Conservation (phyloP, 2,888 invertebrate species). For the Harpalus rufipes region DNA sequence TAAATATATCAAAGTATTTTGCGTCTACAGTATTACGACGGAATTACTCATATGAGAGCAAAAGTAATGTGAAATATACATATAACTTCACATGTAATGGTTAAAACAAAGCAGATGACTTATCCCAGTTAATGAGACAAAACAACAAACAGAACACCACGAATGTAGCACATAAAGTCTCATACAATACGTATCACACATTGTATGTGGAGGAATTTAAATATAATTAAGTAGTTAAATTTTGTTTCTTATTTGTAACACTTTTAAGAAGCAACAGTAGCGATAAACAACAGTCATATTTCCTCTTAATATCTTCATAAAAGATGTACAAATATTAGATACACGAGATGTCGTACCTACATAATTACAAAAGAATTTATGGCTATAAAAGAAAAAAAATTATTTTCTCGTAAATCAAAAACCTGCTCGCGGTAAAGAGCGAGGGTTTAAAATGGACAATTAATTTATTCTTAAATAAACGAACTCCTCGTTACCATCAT, state of each 20-base stretch:
- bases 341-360: not conserved
- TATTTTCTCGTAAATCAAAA: slow-evolving; percentile 11
- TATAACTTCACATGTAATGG: not conserved
- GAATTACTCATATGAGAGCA: not conserved
- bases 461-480: slow-evolving; percentile 45
- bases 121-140: not conserved
- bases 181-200: not conserved
- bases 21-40: not conserved
- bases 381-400: not conserved
- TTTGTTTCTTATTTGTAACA: not conserved
- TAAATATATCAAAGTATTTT: not conserved
- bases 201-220: not conserved
- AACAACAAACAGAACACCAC: not conserved
- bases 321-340: not conserved
- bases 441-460: slow-evolving; percentile 28
- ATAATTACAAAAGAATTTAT: not conserved
- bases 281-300: not conserved
- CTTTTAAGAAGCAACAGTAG: not conserved
- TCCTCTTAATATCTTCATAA: not conserved
- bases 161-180: not conserved
- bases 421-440: slow-evolving; percentile 1
- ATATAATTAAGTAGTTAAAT: not conserved
- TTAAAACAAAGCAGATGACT: not conserved
- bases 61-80: not conserved
- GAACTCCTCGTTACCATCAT: slow-evolving; percentile 41